A percentile compares a stretch with the other conserved stretches of the same genome.
phyloP scores from a whole-genome alignment of 2,888 invertebrate genomes.

The Sepioteuthis lessoniana region DNA sequence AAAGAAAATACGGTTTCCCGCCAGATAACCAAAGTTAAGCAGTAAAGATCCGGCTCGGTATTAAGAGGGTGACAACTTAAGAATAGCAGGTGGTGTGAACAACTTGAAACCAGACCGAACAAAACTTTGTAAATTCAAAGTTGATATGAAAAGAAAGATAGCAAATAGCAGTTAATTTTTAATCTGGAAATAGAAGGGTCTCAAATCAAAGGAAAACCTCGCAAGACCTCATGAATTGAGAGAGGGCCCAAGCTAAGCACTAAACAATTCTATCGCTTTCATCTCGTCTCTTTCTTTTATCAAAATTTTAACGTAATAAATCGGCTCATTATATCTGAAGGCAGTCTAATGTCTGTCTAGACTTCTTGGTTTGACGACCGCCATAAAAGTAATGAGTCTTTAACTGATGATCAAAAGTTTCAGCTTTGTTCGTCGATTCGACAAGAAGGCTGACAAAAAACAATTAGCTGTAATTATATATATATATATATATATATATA shows the following conservation, averaged over 20 bases:
- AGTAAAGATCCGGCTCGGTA: no score
- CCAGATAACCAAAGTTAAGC: no score
- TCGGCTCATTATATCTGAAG: no score
- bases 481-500: background rate
- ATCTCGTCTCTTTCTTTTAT: background rate
- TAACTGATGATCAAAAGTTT: background rate
- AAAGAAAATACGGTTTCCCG: no score
- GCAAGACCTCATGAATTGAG: background rate
- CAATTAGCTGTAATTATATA: background rate
- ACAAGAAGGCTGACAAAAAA: background rate
- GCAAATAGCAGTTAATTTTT: no score
- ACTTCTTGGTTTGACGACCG: background rate
- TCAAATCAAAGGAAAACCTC: background rate
- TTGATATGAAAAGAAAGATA: no score
- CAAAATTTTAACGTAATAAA: no score
- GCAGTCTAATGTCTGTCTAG: background rate
- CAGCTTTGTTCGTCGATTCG: background rate
- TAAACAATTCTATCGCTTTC: background rate
- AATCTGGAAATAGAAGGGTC: no score
- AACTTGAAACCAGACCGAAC: no score
- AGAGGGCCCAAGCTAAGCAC: background rate
- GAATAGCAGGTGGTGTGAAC: no score
- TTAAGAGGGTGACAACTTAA: no score
- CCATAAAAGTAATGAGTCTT: background rate
- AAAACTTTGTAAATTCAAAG: no score